Conservation (phyloP, 2,888 invertebrate species). For the Ophion costatus region DNA sequence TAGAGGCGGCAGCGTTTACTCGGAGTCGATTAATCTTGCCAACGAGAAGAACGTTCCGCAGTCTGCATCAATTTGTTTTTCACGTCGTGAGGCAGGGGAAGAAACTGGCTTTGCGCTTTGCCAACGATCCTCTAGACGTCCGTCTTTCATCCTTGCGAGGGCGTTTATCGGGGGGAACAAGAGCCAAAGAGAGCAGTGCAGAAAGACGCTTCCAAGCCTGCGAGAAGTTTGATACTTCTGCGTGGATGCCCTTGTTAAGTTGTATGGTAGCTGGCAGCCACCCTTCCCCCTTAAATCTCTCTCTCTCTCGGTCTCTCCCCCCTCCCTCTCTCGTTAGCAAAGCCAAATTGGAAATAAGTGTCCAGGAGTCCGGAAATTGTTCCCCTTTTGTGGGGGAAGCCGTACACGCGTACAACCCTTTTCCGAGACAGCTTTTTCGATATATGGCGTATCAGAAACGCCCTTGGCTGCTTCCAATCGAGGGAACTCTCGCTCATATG, state of each 20-base stretch:
- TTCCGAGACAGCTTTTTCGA: conserved; percentile 18
- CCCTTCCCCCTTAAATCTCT: not conserved
- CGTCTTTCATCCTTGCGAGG: not conserved
- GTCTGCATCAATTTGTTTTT: conserved; percentile 28
- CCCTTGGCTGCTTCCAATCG: conserved; percentile 45
- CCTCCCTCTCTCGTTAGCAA: conserved; percentile 24
- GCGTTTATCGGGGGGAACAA: not conserved
- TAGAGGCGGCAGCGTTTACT: not conserved
- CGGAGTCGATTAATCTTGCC: conserved; percentile 15
- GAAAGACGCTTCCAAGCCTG: conserved; percentile 18
- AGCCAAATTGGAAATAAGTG: conserved; percentile 15
- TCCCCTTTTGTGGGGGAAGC: conserved; percentile 15
- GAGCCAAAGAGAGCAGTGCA: not conserved
- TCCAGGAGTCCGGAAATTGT: conserved; percentile 26
- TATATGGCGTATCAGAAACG: not conserved
- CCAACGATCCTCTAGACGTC: not conserved
- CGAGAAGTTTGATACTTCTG: conserved; percentile 4
- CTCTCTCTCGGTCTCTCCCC: not conserved
- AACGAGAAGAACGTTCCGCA: conserved; percentile 24
- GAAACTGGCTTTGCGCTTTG: conserved; percentile 1
- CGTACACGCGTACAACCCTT: conserved; percentile 42
- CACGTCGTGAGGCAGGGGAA: conserved; percentile 17
- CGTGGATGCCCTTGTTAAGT: conserved; percentile 19
- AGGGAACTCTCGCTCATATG: conserved; percentile 32
- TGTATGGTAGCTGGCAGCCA: not conserved